Base-by-base conservation (phyloP, 2,888 invertebrate genomes). In the Muscina levida region DNA sequence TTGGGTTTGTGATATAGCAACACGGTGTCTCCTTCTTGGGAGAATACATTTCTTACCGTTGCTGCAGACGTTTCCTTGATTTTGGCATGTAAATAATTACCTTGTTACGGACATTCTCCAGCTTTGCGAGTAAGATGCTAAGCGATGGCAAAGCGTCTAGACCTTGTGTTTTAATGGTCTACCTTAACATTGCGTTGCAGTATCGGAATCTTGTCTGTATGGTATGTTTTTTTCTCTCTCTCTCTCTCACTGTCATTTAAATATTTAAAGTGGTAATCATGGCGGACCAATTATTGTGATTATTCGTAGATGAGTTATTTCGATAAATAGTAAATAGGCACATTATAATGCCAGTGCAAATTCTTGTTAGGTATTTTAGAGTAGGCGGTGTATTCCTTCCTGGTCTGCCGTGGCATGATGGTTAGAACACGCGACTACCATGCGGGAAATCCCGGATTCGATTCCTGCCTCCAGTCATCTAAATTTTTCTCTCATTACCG, bases 181-280 rank as follows among this genome's bases (percentile, higher is more conserved):
- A 88, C 85, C n/a, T 15, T 11, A 31, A 4, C 44, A 44, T 44
- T 10, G 10, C 11, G 44, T 44, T 8, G 13, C 44, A 10, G 5
- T 13, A 2, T 10, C 13, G 2, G 44, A 2, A n/a, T 31, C 13
- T 59, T 17, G n/a, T n/a, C n/a, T n/a, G n/a, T n/a, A n/a, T n/a
- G n/a, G n/a, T n/a, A n/a, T n/a, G 85, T 87, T 13, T 84, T 87
- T 53, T 82, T 82, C 51, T 87, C 85, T 5, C 87, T 85, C 48
- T 87, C 10, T 17, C 13, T 31, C 24, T 39, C 26, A 46, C 17
- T 62, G 4, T 79, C 80, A 19, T 83, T 70, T 48, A 87, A 67
- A 39, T 83, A 51, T 2, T 83, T 85, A 71, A 88, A 84, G 83
- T 88, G 83, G 83, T 70, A 89, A 85, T 87, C 87, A 88, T 73